Evolutionary conservation across 2,797 vertebrate genomes (phyloP), one percentile per base, ranked within the genome.

Genomic region (Sciurus vulgaris): DNA sequence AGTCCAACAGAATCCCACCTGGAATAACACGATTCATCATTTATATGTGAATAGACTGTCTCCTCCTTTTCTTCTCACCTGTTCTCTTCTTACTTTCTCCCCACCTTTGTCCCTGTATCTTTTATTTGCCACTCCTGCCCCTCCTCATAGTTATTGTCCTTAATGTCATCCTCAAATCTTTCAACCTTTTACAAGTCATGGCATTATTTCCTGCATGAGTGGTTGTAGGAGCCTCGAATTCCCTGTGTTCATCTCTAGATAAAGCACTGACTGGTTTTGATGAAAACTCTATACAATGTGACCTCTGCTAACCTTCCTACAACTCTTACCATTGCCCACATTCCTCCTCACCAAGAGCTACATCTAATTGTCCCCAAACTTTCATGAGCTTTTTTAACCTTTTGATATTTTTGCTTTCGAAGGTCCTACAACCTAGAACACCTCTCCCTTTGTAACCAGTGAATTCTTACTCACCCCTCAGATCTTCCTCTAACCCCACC

Each of bases 141-240:
- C 61, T 59, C 54, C 49, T 69, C 95, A 91, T 70, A 91, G 88
- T 72, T 94, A 41, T 95, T 97, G 94, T 89, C 89, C 38, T 92
- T 93, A 93, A 95, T 22, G 10, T 74, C 86, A 91, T 93, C 76
- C 77, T 95, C 93, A 84, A 90, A 77, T 89, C 65, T 92, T 93
- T 70, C 86, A 92, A 12, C 83, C 89, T 89, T 95, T 95, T 95
- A 69, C n/a, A 93, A 94, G 76, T 96, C 97, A 98, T 93, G 96
- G 77, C 69, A 79, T 95, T 93, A 76, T 72, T 97, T 97, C 76
- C 94, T 97, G 93, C 83, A 96, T 91, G 90, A 96, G 49, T 61
- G 90, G 86, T 84, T 86, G 69, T 74, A 91, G 89, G 26, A 20
- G 92, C 18, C 33, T 84, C 92, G 94, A 93, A 94, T 94, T 96